These are phyloP conservation scores for Saturnia pavonia DNA, from an alignment of 2,888 invertebrate species.

Conservation along the genomic window DNA sequence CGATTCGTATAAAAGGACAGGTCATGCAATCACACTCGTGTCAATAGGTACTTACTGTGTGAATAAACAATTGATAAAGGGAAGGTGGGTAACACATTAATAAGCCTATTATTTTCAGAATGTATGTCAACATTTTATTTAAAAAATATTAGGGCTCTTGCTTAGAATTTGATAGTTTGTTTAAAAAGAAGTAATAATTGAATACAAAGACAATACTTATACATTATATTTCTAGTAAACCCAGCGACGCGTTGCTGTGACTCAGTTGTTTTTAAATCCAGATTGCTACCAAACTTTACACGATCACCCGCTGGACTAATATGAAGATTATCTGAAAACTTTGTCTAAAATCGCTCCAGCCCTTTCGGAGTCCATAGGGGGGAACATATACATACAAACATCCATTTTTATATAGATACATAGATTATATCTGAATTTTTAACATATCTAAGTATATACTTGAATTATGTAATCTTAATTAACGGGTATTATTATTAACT, in stretches of 20 bases:
- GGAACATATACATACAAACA: no score
- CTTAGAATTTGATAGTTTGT: background rate
- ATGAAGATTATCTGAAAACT: no score
- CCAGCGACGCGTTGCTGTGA: no score
- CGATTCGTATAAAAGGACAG: constrained; percentile 29
- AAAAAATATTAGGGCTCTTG: background rate
- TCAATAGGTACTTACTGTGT: background rate
- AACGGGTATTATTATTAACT: background rate
- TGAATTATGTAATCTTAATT: background rate
- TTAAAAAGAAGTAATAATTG: background rate
- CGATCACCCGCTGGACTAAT: no score
- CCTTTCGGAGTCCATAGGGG: no score
- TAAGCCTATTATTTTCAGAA: background rate
- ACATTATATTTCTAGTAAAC: no score
- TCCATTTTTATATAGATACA: no score
- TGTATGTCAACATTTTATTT: background rate
- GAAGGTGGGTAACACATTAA: background rate
- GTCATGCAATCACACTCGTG: constrained; percentile 24
- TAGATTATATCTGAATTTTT: background rate
- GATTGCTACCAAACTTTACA: no score
- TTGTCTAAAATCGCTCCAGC: no score
- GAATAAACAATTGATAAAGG: constrained; percentile 12
- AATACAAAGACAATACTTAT: background rate
- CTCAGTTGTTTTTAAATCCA: no score
- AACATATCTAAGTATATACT: background rate